phyloP scores from a whole-genome alignment of 2,888 invertebrate species.

The Suillia variegata region DNA sequence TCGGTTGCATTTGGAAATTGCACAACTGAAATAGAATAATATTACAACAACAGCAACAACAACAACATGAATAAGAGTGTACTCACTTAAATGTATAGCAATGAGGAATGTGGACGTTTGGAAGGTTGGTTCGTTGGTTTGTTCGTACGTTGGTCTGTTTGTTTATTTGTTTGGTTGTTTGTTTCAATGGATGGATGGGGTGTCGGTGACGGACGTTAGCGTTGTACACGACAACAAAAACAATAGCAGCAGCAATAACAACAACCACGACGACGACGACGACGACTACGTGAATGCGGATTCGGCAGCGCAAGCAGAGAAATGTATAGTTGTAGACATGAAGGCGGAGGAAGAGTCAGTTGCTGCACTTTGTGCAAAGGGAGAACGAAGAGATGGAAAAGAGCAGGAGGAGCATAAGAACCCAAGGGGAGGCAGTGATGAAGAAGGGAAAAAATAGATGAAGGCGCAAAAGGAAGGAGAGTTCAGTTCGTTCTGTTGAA shows the following conservation, averaged over 20 bases:
- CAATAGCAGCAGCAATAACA: background rate
- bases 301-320: conserved; percentile 9
- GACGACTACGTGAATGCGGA: background rate
- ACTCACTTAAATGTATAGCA: conserved; percentile 14
- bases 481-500: conserved; percentile 3
- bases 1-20: conserved; percentile 23
- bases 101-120: conserved; percentile 16
- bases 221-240: conserved; percentile 6
- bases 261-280: conserved; percentile 1
- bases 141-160: background rate
- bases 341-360: conserved; percentile 1
- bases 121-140: background rate
- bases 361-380: background rate
- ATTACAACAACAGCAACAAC: conserved; percentile 19
- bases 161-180: background rate
- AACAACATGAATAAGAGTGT: conserved; percentile 11
- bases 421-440: background rate
- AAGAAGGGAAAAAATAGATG: too few relatives aligned
- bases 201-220: conserved; percentile 11
- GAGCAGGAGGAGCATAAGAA: too few relatives aligned
- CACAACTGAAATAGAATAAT: conserved; percentile 25
- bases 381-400: too few relatives aligned
- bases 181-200: background rate
- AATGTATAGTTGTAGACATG: conserved; percentile 1
- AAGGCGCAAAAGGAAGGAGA: conserved; percentile 1